phyloP scores from a whole-genome alignment of 2,888 invertebrate species.

The Pseudococcus jackbeardsleyi region DNA sequence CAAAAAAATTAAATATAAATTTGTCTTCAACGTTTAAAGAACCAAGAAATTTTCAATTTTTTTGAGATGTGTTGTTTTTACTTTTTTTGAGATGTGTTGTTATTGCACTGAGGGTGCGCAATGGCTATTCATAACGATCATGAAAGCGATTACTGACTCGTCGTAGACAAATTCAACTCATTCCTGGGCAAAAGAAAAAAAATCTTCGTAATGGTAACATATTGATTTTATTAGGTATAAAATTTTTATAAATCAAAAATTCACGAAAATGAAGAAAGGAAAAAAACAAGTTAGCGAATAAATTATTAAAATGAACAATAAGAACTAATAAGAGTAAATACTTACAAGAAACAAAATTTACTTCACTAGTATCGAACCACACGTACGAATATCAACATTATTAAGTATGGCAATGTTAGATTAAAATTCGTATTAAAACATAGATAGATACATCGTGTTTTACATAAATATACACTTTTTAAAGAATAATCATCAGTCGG shows the following conservation, averaged over 20 bases:
- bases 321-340: not conserved
- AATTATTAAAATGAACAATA: conserved; percentile 24
- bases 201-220: conserved; percentile 11
- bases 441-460: conserved; percentile 40
- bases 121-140: no score
- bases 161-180: not conserved
- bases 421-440: conserved; percentile 48
- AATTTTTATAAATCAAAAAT: conserved; percentile 42
- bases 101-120: no score
- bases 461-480: conserved; percentile 24
- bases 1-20: no score
- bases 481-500: conserved; percentile 1
- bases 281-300: conserved; percentile 28
- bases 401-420: conserved; percentile 8
- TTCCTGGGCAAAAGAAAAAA: not conserved
- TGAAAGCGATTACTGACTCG: no score
- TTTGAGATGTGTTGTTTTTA: no score
- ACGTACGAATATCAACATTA: conserved; percentile 16
- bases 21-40: no score
- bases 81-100: no score
- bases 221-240: conserved; percentile 49
- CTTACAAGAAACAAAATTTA: conserved; percentile 27
- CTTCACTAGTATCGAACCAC: not conserved
- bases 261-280: conserved; percentile 12
- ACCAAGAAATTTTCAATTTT: no score